Evolutionary conservation across 2,797 vertebrate genomes (phyloP).

Genomic region (Heteromormyrus szaboi): DNA sequence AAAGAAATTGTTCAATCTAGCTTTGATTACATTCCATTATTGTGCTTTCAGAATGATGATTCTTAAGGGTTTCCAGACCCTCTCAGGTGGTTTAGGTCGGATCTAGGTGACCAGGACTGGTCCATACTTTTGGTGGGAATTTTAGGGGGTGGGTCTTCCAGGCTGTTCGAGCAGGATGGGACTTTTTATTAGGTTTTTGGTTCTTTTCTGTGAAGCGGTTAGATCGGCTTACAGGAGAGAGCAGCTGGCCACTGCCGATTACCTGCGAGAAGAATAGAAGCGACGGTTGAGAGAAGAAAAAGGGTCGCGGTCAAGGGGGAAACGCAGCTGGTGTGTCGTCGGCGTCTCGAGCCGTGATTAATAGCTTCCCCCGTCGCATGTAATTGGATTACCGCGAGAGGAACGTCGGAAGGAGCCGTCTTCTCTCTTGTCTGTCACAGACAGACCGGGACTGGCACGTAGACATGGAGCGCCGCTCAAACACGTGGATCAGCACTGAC

Average conservation of each 20-base stretch:
- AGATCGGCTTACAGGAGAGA: background rate
- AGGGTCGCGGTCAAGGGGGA: background rate
- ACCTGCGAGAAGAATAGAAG: background rate
- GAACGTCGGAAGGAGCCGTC: background rate
- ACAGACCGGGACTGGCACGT: background rate
- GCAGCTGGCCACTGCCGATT: background rate
- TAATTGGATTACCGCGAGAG: background rate
- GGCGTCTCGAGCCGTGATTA: background rate
- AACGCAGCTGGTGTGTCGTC: background rate
- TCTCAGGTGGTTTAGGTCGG: background rate
- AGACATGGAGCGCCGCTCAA: background rate
- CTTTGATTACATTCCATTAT: slow-evolving; percentile 9
- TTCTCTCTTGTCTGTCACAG: background rate
- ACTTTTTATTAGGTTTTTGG: background rate
- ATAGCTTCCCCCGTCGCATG: background rate
- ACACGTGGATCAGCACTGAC: background rate
- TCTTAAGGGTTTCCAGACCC: background rate
- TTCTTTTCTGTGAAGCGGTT: background rate
- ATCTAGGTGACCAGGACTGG: background rate
- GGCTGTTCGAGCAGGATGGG: background rate
- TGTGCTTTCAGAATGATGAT: slow-evolving; percentile 6
- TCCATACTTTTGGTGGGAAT: background rate
- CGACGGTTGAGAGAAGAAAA: background rate
- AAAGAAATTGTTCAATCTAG: slow-evolving; percentile 9
- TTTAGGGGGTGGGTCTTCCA: background rate